These are phyloP conservation scores for Tadarida brasiliensis DNA, from an alignment of 2,797 vertebrate genomes.

Conservation along the genomic window DNA sequence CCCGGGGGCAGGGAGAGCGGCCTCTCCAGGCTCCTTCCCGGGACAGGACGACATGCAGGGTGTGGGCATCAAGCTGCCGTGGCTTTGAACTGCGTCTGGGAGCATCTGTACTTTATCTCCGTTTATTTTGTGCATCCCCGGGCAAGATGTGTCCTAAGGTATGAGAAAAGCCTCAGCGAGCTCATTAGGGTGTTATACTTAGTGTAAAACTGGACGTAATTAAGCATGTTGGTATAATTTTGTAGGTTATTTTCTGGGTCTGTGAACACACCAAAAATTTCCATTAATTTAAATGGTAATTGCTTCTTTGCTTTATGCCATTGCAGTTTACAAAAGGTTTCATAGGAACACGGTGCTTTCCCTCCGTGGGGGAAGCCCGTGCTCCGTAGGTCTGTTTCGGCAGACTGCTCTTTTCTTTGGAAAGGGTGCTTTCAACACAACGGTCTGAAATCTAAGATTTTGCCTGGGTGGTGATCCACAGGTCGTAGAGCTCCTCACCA, in stretches of 20 bases:
- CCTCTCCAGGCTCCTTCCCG: not conserved
- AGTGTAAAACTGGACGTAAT: not conserved
- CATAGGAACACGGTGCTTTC: not conserved
- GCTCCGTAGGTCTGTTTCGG: not conserved
- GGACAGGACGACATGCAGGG: not conserved
- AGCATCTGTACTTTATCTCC: not conserved
- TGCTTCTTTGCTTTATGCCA: not conserved
- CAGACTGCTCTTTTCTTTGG: not conserved
- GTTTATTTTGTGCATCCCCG: not conserved
- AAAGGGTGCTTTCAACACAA: constrained; percentile 13
- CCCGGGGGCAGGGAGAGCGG: not conserved
- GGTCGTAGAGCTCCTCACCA: not conserved
- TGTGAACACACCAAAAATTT: not conserved
- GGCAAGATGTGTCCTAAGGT: not conserved
- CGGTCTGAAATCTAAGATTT: not conserved
- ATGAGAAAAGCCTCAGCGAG: not conserved
- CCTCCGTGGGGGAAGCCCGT: not conserved
- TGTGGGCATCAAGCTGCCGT: not conserved
- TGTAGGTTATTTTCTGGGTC: not conserved
- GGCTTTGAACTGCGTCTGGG: not conserved
- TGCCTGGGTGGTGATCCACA: not conserved
- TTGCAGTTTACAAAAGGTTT: not conserved
- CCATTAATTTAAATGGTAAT: not conserved
- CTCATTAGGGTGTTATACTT: not conserved
- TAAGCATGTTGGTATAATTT: not conserved